phyloP scores from a whole-genome alignment of 1,140 invertebrate species.

The Anoplophora glabripennis region DNA sequence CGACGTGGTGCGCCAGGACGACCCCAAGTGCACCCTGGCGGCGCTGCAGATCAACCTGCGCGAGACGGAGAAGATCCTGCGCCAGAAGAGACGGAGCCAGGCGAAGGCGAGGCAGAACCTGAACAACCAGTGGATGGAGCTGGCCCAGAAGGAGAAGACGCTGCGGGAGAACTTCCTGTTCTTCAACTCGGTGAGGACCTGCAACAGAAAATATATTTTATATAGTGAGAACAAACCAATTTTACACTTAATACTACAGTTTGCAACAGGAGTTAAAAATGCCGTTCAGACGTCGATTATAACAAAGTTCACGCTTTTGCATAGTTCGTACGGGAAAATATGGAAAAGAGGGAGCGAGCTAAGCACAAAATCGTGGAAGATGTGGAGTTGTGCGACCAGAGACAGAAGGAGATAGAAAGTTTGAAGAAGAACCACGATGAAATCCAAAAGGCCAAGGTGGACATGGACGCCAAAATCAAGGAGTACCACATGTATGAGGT shows the following conservation, averaged over 20 bases:
- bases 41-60: constrained; percentile 17
- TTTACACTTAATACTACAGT: too few species aligned
- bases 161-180: constrained; percentile 23
- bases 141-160: constrained; percentile 24
- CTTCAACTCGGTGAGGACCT: constrained; percentile 14
- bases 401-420: constrained; percentile 10
- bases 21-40: constrained; percentile 9
- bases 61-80: constrained; percentile 14
- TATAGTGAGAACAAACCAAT: too few species aligned
- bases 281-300: too few species aligned
- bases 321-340: constrained; percentile 28
- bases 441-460: constrained; percentile 16
- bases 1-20: constrained; percentile 14
- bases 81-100: constrained; percentile 5
- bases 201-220: too few species aligned
- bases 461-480: constrained; percentile 25
- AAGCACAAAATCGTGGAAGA: constrained; percentile 27
- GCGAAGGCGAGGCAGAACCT: constrained; percentile 8
- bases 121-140: constrained; percentile 20
- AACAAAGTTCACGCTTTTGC: too few species aligned
- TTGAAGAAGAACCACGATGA: constrained; percentile 7
- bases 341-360: constrained; percentile 25
- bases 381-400: constrained; percentile 3
- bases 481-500: constrained; percentile 23
- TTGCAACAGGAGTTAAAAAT: too few species aligned